A percentile compares a stretch with the other conserved stretches of the same genome.
Conservation (phyloP, 2,113 vertebrate species). For the Calonectris borealis region DNA sequence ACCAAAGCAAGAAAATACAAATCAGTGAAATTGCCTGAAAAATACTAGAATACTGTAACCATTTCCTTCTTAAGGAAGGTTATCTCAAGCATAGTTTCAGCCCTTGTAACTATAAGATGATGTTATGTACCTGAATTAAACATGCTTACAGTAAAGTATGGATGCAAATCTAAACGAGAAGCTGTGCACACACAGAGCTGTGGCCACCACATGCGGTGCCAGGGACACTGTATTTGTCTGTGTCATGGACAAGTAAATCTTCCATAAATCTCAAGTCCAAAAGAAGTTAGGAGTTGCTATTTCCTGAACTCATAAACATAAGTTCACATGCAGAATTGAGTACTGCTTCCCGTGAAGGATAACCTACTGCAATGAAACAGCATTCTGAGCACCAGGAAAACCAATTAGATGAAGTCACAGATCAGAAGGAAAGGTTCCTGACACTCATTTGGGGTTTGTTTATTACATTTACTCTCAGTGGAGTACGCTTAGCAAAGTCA, state of each 20-base stretch:
- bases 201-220: fast-evolving
- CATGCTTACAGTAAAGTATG: not conserved
- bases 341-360: not conserved
- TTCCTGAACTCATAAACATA: not conserved
- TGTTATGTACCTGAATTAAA: not conserved
- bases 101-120: not conserved
- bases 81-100: not conserved
- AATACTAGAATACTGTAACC: not conserved
- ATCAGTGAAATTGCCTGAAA: not conserved
- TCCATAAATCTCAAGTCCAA: not conserved
- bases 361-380: not conserved
- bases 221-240: not conserved
- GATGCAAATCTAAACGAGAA: not conserved
- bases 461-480: not conserved
- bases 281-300: not conserved
- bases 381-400: not conserved
- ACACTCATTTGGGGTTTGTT: not conserved
- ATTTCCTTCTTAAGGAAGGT: not conserved
- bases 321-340: not conserved
- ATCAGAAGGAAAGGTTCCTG: not conserved
- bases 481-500: not conserved
- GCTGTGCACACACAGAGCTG: not conserved
- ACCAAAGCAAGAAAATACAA: not conserved
- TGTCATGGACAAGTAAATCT: not conserved
- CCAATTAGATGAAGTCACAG: not conserved